A percentile compares a stretch with the other conserved stretches of the same genome.
These are phyloP conservation scores for Xerus inauris DNA, from an alignment of 2,113 vertebrate species.

Conservation along the genomic window DNA sequence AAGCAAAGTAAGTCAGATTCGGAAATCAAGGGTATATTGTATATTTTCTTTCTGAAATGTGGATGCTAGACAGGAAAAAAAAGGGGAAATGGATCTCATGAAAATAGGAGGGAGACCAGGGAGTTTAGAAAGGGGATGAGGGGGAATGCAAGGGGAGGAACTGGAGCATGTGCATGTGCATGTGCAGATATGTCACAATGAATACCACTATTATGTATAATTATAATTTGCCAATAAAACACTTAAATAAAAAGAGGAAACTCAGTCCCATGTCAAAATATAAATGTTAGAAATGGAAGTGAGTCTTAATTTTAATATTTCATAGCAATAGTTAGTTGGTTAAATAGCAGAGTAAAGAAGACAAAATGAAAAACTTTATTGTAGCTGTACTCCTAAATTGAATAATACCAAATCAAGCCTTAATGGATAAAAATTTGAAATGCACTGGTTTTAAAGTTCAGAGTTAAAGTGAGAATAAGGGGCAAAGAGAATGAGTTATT, in stretches of 20 bases:
- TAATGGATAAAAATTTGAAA: neutral
- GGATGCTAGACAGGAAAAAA: no score
- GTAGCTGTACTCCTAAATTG: neutral
- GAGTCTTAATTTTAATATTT: neutral
- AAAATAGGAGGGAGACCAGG: no score
- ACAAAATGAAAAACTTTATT: conserved; percentile 20
- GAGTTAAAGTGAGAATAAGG: neutral
- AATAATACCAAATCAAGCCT: neutral
- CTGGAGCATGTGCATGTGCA: no score
- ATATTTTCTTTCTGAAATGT: no score
- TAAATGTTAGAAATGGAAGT: conserved; percentile 54
- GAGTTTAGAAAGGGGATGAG: no score
- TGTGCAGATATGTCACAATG: no score
- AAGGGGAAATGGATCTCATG: no score
- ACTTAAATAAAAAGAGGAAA: neutral
- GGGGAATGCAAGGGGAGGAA: no score
- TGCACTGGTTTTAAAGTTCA: neutral
- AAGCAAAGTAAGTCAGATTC: no score
- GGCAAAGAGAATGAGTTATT: neutral
- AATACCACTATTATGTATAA: no score
- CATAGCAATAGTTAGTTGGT: neutral
- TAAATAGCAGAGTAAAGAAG: conserved; percentile 36
- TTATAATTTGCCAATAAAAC: no score
- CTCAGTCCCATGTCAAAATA: neutral
- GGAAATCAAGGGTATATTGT: no score